Evolutionary conservation across 2,797 vertebrate genomes (phyloP).

Genomic region (Eremophila alpestris): DNA sequence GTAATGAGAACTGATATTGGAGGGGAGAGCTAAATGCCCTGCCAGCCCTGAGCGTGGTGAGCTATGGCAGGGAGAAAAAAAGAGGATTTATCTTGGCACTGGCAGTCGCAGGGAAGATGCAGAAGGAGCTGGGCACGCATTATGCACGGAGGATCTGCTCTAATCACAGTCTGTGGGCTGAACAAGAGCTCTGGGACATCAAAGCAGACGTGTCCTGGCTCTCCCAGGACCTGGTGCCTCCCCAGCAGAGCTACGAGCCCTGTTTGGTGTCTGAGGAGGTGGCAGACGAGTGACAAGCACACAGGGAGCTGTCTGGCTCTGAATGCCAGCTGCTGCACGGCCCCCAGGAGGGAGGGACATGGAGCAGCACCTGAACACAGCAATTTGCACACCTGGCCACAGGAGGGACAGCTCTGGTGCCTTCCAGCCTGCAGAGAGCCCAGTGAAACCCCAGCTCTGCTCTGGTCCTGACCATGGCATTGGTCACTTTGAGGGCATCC

Average conservation of each 20-base stretch:
- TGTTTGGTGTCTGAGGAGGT: not conserved
- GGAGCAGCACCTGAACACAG: not conserved
- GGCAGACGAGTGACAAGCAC: not conserved
- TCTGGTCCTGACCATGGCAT: not conserved
- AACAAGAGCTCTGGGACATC: not conserved
- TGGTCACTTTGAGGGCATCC: slow-evolving; percentile 13
- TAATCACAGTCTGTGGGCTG: not conserved
- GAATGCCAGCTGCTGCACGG: not conserved
- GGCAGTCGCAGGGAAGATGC: not conserved
- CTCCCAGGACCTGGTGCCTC: not conserved
- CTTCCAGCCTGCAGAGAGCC: not conserved
- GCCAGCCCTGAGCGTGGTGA: not conserved
- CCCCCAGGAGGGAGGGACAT: not conserved
- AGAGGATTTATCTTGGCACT: slow-evolving; percentile 29
- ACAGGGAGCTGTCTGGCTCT: not conserved
- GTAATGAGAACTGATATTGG: slow-evolving; percentile 32
- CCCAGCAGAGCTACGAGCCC: not conserved
- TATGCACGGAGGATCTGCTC: slow-evolving; percentile 21
- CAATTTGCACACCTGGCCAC: not conserved
- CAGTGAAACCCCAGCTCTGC: not conserved
- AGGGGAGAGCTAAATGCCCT: slow-evolving; percentile 14
- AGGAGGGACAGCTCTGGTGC: not conserved
- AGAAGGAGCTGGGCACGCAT: slow-evolving; percentile 28
- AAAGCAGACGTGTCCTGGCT: not conserved
- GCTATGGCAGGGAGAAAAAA: not conserved